Conservation (phyloP, 2,113 vertebrate genomes). For the Rhombomys opimus region DNA sequence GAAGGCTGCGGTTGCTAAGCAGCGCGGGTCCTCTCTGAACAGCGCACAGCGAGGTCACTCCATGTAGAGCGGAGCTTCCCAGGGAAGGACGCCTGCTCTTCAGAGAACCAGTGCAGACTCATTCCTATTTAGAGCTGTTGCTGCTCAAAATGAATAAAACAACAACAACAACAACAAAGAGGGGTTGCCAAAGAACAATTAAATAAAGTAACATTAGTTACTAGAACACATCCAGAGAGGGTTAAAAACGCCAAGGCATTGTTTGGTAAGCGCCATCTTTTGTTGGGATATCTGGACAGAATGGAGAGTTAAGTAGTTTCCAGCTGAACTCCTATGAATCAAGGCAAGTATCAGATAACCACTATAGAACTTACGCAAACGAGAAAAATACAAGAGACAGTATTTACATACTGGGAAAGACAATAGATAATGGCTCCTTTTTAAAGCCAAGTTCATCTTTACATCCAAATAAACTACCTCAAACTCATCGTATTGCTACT, state of each 20-base stretch:
- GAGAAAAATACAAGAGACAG: not conserved
- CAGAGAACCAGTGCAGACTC: not conserved
- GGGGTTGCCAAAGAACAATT: not conserved
- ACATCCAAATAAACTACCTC: not conserved
- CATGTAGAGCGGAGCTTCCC: not conserved
- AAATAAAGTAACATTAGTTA: conserved; percentile 19
- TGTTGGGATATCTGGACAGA: not conserved
- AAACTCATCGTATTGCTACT: not conserved
- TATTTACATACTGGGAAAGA: not conserved
- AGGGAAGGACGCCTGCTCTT: not conserved
- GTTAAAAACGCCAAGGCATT: not conserved
- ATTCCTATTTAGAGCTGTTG: conserved; percentile 32
- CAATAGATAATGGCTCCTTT: not conserved
- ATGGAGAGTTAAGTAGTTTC: conserved; percentile 14
- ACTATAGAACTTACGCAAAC: not conserved
- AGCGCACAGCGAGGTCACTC: not conserved
- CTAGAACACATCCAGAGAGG: conserved; percentile 14
- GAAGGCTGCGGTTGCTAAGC: conserved; percentile 63
- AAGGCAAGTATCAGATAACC: not conserved
- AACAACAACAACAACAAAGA: not conserved
- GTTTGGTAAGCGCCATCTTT: conserved; percentile 42
- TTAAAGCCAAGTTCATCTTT: not conserved
- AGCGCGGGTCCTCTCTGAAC: conserved; percentile 42
- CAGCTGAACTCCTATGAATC: not conserved
- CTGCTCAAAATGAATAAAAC: conserved; percentile 33